A percentile compares a stretch with the other conserved stretches of the same genome.
Evolutionary conservation across 2,113 vertebrate genomes (phyloP).

Genomic region (Ailuropoda melanoleuca): DNA sequence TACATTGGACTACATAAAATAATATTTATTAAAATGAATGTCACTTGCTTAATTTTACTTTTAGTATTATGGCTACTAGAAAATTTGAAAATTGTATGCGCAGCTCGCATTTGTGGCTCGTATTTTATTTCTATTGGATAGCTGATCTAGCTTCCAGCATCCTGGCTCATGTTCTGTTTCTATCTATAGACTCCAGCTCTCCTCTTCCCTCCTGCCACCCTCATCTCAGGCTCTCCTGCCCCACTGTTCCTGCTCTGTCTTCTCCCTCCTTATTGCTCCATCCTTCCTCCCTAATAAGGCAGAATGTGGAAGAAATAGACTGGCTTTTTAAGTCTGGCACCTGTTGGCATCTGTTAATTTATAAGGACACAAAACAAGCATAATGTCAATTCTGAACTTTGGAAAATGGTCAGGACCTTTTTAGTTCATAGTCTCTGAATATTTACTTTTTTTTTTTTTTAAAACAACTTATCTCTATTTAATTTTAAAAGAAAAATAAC

Average conservation of each 20-base stretch:
- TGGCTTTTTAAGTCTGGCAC: neutral
- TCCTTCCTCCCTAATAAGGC: neutral
- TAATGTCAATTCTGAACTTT: neutral
- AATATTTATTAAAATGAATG: neutral
- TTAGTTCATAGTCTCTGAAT: neutral
- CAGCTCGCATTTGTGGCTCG: neutral
- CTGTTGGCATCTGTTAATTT: neutral
- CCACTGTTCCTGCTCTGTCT: neutral
- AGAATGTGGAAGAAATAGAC: neutral
- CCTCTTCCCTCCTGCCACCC: neutral
- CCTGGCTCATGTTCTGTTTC: neutral
- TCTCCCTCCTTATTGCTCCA: neutral
- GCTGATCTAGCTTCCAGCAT: neutral
- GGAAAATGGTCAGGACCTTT: neutral
- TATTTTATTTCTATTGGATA: neutral
- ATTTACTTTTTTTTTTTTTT: neutral
- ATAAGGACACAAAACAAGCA: neutral
- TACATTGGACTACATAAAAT: neutral
- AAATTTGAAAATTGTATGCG: neutral
- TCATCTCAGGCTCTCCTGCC: neutral
- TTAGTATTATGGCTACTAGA: neutral
- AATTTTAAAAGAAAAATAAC: constrained; percentile 11
- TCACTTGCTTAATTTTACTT: neutral
- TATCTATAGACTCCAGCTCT: neutral
- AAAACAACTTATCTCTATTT: neutral